Evolutionary conservation across 2,888 invertebrate genomes (phyloP).

Genomic region (Dyspetes luteomarginatus): DNA sequence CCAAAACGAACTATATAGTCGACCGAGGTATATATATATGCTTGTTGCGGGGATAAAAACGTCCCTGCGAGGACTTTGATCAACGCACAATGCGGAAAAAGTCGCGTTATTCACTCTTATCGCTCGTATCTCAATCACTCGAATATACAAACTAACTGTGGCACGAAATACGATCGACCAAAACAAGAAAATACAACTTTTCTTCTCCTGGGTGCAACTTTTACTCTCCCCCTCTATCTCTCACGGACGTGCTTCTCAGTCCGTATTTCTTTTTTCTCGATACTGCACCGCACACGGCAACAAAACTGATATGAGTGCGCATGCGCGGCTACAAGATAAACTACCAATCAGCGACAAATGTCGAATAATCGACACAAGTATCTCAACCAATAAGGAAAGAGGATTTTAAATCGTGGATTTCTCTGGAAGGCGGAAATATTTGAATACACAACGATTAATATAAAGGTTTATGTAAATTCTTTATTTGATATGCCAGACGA

Average conservation of each 20-base stretch:
- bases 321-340: slow-evolving; percentile 66
- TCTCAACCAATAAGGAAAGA: slow-evolving; percentile 40
- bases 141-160: slow-evolving; percentile 29
- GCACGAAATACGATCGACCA: slow-evolving; percentile 30
- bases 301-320: not conserved
- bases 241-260: slow-evolving; percentile 65
- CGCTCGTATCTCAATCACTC: no score
- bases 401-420: slow-evolving; percentile 60
- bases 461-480: slow-evolving; percentile 12
- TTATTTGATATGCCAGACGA: not conserved
- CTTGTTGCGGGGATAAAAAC: slow-evolving; percentile 61
- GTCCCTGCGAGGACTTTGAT: slow-evolving; percentile 42
- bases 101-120: slow-evolving; percentile 52
- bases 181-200: slow-evolving; percentile 59
- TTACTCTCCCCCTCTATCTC: slow-evolving; percentile 60
- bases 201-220: slow-evolving; percentile 62
- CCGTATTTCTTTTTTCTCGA: slow-evolving; percentile 53
- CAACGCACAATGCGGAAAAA: not conserved
- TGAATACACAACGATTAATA: slow-evolving; percentile 6
- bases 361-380: slow-evolving; percentile 58
- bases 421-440: slow-evolving; percentile 13
- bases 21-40: slow-evolving; percentile 15
- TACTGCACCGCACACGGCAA: slow-evolving; percentile 67
- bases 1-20: slow-evolving; percentile 52
- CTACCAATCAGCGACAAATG: slow-evolving; percentile 60